Percentiles rank a stretch among this genome's conserved stretches.
Conservation (phyloP, 2,888 invertebrate genomes). For the Mayetiola destructor region DNA sequence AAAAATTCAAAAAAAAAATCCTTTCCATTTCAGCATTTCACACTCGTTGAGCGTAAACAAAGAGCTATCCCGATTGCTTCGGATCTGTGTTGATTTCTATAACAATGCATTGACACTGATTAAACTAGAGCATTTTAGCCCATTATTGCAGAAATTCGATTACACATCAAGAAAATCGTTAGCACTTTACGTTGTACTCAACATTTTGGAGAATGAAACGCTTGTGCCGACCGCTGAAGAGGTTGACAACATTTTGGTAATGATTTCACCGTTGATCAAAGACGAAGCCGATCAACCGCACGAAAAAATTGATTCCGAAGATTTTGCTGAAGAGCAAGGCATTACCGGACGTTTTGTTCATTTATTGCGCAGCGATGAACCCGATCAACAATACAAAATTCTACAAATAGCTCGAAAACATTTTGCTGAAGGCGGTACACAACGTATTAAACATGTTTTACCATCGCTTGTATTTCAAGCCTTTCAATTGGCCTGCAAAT, state of each 20-base stretch:
- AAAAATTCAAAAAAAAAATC: neutral
- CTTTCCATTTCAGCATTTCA: conserved; percentile 26
- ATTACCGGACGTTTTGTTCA: conserved; percentile 75
- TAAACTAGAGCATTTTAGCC: conserved; percentile 73
- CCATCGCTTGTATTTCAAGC: conserved; percentile 93
- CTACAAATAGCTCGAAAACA: conserved; percentile 77
- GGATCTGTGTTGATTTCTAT: conserved; percentile 90
- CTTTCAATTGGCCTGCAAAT: conserved; percentile 73
- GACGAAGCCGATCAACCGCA: conserved; percentile 61
- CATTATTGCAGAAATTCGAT: conserved; percentile 75
- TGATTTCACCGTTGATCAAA: conserved; percentile 73
- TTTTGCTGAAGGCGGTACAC: conserved; percentile 78
- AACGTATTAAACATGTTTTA: conserved; percentile 76
- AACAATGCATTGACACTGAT: conserved; percentile 80
- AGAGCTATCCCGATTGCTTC: conserved; percentile 82
- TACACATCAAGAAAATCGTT: conserved; percentile 72
- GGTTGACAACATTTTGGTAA: conserved; percentile 60
- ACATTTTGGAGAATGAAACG: conserved; percentile 81
- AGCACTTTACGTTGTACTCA: conserved; percentile 77
- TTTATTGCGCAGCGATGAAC: conserved; percentile 61
- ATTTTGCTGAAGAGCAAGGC: conserved; percentile 92
- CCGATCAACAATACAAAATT: conserved; percentile 82
- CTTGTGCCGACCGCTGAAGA: conserved; percentile 76
- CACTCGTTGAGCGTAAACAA: conserved; percentile 58
- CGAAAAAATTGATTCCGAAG: conserved; percentile 72